Percentiles rank a stretch among this genome's conserved stretches.
phyloP scores from a whole-genome alignment of 1,140 invertebrate genomes.

The Galendromus occidentalis region DNA sequence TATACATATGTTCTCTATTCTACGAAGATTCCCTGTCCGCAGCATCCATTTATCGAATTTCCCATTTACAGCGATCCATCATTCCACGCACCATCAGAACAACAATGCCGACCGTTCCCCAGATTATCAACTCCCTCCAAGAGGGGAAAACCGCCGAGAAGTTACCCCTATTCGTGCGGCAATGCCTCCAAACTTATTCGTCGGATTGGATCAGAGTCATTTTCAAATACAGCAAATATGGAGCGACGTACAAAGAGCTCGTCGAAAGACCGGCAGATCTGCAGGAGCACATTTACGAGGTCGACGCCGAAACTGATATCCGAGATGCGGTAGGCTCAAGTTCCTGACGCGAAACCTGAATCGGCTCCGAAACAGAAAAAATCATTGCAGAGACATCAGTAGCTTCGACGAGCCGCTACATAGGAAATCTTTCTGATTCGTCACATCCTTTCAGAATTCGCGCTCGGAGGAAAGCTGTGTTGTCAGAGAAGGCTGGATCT shows the following conservation, averaged over 20 bases:
- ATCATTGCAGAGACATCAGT: too few species aligned
- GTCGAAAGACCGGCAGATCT: constrained; percentile 51
- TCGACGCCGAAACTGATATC: constrained; percentile 58
- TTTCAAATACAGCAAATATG: constrained; percentile 67
- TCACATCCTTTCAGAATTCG: constrained; percentile 27
- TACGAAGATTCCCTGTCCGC: too few species aligned
- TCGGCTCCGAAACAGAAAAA: background rate
- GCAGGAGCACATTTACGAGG: constrained; percentile 50
- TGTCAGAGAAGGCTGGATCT: constrained; percentile 65
- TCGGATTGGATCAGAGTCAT: constrained; percentile 66
- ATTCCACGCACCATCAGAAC: constrained; percentile 54
- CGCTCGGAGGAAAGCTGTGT: constrained; percentile 37
- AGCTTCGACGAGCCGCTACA: too few species aligned
- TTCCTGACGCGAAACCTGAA: background rate
- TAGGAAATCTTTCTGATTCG: too few species aligned
- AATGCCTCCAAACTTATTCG: constrained; percentile 65
- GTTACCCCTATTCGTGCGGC: constrained; percentile 50
- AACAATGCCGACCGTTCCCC: constrained; percentile 45
- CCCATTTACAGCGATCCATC: constrained; percentile 45
- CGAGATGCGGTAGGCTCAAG: constrained; percentile 47
- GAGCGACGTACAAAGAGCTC: constrained; percentile 58
- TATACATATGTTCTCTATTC: too few species aligned
- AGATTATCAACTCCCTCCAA: too few species aligned
- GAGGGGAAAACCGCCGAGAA: constrained; percentile 24
- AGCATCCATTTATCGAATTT: too few species aligned